Evolutionary conservation across 64 coral and sea anemone species (phyloP).

Genomic region (Montipora cactus): DNA sequence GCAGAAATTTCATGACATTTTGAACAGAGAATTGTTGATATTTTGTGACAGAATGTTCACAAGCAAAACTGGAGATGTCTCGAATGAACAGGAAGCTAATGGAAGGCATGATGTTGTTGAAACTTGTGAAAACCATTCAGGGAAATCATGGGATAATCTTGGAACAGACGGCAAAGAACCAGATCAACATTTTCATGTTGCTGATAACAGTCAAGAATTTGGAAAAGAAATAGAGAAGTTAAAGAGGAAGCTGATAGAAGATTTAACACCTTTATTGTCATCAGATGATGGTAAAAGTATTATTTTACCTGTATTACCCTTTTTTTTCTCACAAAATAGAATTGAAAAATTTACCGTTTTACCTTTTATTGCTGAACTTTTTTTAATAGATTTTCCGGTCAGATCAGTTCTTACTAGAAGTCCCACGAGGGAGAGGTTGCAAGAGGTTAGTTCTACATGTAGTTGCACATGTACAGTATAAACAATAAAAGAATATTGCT

Average conservation of each 20-base stretch:
- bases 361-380: background rate
- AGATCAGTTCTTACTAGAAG: background rate
- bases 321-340: background rate
- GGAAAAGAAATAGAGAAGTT: constrained; percentile 41
- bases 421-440: constrained; percentile 11
- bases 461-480: no score
- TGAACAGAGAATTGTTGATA: background rate
- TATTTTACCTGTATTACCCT: background rate
- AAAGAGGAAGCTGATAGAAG: constrained; percentile 53
- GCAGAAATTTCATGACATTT: constrained; percentile 25
- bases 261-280: constrained; percentile 49
- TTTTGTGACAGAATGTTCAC: constrained; percentile 47
- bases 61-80: constrained; percentile 17
- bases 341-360: background rate
- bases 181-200: background rate
- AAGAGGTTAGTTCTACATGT: constrained; percentile 21
- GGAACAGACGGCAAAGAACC: constrained; percentile 12
- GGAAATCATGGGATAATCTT: background rate
- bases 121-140: background rate
- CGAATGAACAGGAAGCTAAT: constrained; percentile 35
- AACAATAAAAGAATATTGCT: no score
- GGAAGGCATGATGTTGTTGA: constrained; percentile 7
- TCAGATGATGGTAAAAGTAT: constrained; percentile 67
- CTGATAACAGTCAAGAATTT: background rate
- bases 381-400: background rate